A percentile compares a stretch with the other conserved stretches of the same genome.
phyloP scores from a whole-genome alignment of 2,113 vertebrate species.

The Rattus rattus region DNA sequence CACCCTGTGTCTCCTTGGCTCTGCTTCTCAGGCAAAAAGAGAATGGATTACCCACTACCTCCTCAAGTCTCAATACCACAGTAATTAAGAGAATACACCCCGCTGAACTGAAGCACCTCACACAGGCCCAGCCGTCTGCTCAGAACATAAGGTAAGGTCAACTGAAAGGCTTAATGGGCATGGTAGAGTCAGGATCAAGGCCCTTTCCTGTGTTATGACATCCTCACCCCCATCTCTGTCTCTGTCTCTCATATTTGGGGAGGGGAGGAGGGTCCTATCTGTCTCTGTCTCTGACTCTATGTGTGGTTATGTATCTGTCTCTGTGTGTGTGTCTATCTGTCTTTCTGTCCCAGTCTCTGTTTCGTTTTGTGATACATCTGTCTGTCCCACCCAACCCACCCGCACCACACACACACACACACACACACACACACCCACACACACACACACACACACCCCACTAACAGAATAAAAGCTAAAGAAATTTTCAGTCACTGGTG shows the following conservation, averaged over 20 bases:
- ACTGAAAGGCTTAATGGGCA: slow-evolving; percentile 1
- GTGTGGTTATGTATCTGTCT: too few relatives aligned
- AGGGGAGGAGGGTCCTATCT: background rate
- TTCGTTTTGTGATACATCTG: too few relatives aligned
- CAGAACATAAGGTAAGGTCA: background rate
- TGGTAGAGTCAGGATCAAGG: background rate
- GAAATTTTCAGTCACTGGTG: background rate
- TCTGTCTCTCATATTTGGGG: too few relatives aligned
- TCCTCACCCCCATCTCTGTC: background rate
- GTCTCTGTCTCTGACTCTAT: background rate
- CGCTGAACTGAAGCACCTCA: background rate
- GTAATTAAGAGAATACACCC: background rate
- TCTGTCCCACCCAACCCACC: too few relatives aligned
- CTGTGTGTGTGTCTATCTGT: background rate
- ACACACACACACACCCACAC: too few relatives aligned
- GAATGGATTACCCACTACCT: background rate
- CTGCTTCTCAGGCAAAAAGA: background rate
- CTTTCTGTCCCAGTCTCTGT: background rate
- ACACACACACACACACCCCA: too few relatives aligned
- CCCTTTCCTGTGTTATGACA: background rate
- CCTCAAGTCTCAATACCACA: background rate
- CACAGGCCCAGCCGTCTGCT: background rate
- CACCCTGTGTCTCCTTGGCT: background rate
- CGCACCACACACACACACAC: too few relatives aligned
- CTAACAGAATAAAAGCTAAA: background rate